Conservation (phyloP, 1,140 invertebrate species). For the Penaeus indicus region DNA sequence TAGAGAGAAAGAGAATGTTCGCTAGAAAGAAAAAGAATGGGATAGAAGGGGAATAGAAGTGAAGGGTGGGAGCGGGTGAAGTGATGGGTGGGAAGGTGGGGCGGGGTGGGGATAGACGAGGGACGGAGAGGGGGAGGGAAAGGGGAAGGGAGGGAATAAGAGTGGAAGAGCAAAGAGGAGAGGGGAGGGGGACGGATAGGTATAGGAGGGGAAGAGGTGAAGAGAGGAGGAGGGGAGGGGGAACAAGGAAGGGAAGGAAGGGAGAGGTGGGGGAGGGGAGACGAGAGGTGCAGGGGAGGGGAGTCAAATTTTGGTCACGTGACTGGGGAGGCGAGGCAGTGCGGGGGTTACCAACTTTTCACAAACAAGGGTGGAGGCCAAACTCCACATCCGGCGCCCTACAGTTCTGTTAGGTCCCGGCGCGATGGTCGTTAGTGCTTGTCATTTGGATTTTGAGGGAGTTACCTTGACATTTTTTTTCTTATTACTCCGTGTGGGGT, state of each 20-base stretch:
- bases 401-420: constrained; percentile 46
- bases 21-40: background rate
- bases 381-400: constrained; percentile 56
- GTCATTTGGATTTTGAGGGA: constrained; percentile 41
- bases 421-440: constrained; percentile 47
- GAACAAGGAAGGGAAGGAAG: background rate
- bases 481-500: background rate
- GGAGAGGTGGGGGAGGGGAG: background rate
- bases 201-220: background rate
- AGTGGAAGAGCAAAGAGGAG: background rate
- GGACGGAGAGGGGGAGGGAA: background rate
- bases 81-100: background rate
- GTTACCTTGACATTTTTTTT: constrained; percentile 43
- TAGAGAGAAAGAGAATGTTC: too few relatives aligned
- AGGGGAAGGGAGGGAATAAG: background rate
- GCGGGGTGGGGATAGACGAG: background rate
- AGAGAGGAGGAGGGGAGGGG: background rate
- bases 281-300: background rate
- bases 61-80: background rate
- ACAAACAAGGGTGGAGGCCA: constrained; percentile 61
- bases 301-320: background rate
- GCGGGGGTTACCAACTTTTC: constrained; percentile 60
- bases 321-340: background rate
- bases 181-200: background rate
- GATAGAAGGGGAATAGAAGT: background rate